Evolutionary conservation across 2,888 invertebrate species (phyloP).

Genomic region (Microctonus brassicae): DNA sequence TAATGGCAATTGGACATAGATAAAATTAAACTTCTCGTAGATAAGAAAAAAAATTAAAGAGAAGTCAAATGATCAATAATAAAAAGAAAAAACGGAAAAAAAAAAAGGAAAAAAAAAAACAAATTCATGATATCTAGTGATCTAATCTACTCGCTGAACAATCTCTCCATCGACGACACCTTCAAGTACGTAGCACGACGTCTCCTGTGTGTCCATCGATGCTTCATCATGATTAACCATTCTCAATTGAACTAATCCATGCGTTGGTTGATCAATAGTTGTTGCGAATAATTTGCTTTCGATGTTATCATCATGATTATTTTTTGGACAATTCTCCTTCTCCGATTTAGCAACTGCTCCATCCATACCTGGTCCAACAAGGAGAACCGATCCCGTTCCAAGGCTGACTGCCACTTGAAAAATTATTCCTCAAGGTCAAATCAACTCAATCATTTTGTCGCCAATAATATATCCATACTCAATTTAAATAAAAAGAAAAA

Average conservation of each 20-base stretch:
- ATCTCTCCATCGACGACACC: slow-evolving; percentile 51
- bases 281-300: slow-evolving; percentile 30
- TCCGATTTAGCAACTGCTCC: slow-evolving; percentile 15
- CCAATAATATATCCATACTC: background rate
- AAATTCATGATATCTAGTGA: slow-evolving; percentile 14
- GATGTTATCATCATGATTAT: slow-evolving; percentile 59
- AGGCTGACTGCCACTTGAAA: slow-evolving; percentile 68
- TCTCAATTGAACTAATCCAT: slow-evolving; percentile 65
- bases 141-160: slow-evolving; percentile 29
- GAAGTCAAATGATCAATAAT: background rate
- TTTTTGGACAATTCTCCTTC: slow-evolving; percentile 7
- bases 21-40: background rate
- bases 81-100: background rate
- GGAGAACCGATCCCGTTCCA: slow-evolving; percentile 63
- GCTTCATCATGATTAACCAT: slow-evolving; percentile 58
- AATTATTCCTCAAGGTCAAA: slow-evolving; percentile 58
- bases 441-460: slow-evolving; percentile 31
- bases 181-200: slow-evolving; percentile 66
- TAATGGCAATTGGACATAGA: slow-evolving; percentile 6
- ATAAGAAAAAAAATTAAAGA: background rate
- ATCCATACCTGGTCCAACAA: slow-evolving; percentile 51
- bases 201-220: slow-evolving; percentile 61
- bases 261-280: slow-evolving; percentile 53
- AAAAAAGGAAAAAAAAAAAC: background rate
- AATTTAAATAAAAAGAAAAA: background rate